phyloP scores from a whole-genome alignment of 1,140 invertebrate species.

The Drosophila tristis region DNA sequence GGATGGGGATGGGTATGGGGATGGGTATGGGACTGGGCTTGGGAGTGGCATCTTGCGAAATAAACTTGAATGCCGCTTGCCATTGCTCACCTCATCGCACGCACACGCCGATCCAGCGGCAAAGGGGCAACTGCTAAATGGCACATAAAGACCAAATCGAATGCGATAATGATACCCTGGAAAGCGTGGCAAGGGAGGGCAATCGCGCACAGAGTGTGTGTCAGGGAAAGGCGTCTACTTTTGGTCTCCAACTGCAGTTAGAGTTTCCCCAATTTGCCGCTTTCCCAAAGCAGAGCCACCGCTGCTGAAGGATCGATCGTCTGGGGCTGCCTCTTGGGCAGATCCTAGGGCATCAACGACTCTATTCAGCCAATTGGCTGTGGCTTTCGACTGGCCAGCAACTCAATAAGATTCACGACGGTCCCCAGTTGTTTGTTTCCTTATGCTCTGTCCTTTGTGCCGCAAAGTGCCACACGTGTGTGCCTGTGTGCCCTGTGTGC shows the following conservation, averaged over 20 bases:
- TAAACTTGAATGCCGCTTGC: constrained; percentile 31
- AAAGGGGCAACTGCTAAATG: constrained; percentile 18
- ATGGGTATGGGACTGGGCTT: too few species aligned
- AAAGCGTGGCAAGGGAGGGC: not conserved
- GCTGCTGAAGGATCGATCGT: too few species aligned
- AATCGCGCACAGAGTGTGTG: too few species aligned
- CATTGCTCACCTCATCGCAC: too few species aligned
- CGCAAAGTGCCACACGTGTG: not conserved
- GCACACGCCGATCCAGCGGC: not conserved
- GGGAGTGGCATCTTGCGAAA: constrained; percentile 9
- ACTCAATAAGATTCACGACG: constrained; percentile 39
- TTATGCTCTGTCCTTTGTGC: constrained; percentile 26
- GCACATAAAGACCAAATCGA: constrained; percentile 44
- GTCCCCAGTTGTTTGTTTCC: constrained; percentile 30
- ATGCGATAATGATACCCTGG: constrained; percentile 33
- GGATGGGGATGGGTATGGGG: too few species aligned
- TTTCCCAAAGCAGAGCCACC: too few species aligned
- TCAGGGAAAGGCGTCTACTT: too few species aligned
- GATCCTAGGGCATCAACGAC: too few species aligned
- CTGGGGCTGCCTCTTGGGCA: too few species aligned
- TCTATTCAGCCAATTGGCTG: too few species aligned
- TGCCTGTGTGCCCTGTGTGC: not conserved
- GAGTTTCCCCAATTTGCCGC: too few species aligned
- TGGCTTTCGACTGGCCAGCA: constrained; percentile 10
- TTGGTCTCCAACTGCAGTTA: too few species aligned